These are phyloP conservation scores for Nothoprocta perdicaria DNA, from an alignment of 2,113 vertebrate genomes.

Conservation along the genomic window DNA sequence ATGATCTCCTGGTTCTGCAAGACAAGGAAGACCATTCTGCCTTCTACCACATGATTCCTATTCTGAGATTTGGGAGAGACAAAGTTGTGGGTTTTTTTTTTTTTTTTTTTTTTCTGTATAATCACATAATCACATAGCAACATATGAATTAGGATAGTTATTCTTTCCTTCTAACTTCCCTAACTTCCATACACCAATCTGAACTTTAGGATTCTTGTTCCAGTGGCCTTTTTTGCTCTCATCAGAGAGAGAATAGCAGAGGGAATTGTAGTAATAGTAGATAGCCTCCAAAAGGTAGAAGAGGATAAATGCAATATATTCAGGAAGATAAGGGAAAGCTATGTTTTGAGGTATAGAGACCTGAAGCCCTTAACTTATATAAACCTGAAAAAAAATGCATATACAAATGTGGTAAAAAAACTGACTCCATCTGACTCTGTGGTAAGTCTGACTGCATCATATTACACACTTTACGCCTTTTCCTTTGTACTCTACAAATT, in stretches of 20 bases:
- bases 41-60: background rate
- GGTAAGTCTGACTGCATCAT: background rate
- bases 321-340: background rate
- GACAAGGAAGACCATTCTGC: background rate
- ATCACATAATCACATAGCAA: background rate
- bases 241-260: background rate
- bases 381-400: background rate
- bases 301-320: background rate
- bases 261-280: background rate
- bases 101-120: background rate
- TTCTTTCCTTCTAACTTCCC: background rate
- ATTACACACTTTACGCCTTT: background rate
- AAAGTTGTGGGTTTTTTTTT: background rate
- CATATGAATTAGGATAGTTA: background rate
- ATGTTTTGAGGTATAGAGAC: background rate
- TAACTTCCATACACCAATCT: background rate
- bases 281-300: background rate
- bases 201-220: background rate
- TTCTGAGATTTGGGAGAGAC: background rate
- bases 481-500: background rate
- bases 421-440: too few relatives aligned
- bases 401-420: background rate
- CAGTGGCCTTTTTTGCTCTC: background rate
- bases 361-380: background rate
- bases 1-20: background rate